Percentiles rank a stretch among this genome's conserved stretches.
phyloP scores from a whole-genome alignment of 2,888 invertebrate genomes.

The Osmoderma eremita region DNA sequence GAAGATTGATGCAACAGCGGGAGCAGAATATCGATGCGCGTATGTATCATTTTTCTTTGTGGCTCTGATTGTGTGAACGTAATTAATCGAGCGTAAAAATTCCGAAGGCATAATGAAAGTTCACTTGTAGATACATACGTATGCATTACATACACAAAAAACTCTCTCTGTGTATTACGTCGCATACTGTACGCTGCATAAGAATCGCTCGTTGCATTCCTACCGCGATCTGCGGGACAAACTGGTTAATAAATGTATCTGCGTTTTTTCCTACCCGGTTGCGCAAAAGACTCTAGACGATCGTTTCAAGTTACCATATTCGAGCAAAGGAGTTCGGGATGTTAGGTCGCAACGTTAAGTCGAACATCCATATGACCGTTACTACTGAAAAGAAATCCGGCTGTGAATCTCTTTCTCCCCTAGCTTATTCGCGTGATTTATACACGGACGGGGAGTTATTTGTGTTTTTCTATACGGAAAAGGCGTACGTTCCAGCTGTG shows the following conservation, averaged over 20 bases:
- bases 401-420: constrained; percentile 20
- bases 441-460: constrained; percentile 13
- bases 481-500: neutral
- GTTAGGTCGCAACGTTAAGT: constrained; percentile 16
- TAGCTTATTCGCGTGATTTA: constrained; percentile 25
- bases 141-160: too few relatives aligned
- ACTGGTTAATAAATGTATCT: constrained; percentile 42
- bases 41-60: constrained; percentile 26
- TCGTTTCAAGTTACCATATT: constrained; percentile 36
- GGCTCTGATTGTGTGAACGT: constrained; percentile 14
- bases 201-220: constrained; percentile 27
- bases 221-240: constrained; percentile 34
- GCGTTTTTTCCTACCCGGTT: constrained; percentile 31
- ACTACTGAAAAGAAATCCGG: constrained; percentile 9
- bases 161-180: too few relatives aligned
- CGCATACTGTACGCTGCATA: neutral
- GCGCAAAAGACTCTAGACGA: constrained; percentile 35
- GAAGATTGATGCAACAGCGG: neutral
- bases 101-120: constrained; percentile 36
- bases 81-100: constrained; percentile 35
- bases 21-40: constrained; percentile 12
- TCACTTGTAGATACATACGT: constrained; percentile 25
- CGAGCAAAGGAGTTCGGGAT: constrained; percentile 5
- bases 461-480: constrained; percentile 17
- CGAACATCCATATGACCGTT: neutral